Percentiles rank a stretch among this genome's conserved stretches.
Conservation (phyloP, 64 coral and sea anemone species). For the Trachythela sp. region DNA sequence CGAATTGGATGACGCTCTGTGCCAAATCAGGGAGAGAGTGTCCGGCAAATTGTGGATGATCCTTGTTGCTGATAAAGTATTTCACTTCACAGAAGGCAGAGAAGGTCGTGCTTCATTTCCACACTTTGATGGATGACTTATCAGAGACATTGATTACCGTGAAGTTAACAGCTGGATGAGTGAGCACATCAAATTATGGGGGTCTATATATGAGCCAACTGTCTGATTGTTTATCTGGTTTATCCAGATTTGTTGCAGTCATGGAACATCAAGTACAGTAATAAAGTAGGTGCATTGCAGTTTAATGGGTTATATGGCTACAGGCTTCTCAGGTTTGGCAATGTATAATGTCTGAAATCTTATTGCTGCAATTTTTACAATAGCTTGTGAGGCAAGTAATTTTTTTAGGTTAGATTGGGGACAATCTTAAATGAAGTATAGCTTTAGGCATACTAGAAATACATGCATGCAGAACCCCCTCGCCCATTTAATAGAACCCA, state of each 20-base stretch:
- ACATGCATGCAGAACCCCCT: no score
- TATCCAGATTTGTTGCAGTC: no score
- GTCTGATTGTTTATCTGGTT: not conserved
- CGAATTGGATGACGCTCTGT: not conserved
- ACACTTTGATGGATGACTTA: not conserved
- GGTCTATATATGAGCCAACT: not conserved
- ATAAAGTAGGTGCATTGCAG: not conserved
- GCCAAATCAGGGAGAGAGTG: not conserved
- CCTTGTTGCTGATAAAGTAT: not conserved
- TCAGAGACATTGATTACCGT: not conserved
- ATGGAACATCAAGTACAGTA: no score
- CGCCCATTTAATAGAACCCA: no score
- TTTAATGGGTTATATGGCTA: not conserved
- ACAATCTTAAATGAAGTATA: no score
- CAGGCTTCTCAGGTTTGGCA: no score
- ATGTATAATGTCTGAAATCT: no score
- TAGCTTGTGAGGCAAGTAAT: no score
- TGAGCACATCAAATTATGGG: slow-evolving; percentile 3
- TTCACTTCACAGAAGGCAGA: slow-evolving; percentile 10
- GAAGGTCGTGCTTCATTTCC: not conserved
- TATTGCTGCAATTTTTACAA: no score
- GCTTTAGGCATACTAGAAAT: no score
- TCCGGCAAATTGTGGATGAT: not conserved
- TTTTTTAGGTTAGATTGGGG: no score
- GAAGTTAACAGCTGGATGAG: not conserved